Base-by-base conservation (phyloP, 2,797 vertebrate species). In the Petrocephalus sullivani region DNA sequence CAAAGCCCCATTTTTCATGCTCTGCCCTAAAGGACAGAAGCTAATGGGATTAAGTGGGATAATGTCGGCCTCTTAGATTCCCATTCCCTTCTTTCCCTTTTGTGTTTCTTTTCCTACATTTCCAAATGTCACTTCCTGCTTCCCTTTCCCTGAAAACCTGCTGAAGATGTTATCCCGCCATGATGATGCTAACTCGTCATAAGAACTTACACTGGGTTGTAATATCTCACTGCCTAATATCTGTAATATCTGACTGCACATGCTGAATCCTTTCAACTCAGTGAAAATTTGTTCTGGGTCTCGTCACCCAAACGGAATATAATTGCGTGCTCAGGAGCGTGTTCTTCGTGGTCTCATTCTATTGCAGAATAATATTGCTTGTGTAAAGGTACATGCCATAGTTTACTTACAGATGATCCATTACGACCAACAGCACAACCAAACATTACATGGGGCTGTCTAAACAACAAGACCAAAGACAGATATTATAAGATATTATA, bases 111-210 rank as follows among this genome's bases (percentile, higher is more conserved):
- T 91, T 93, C 91, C 89, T 91, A 91, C 94, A 90, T 93, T 93
- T 91, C 90, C 91, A 89, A 49, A 87, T 91, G 8, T 88, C 90
- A 88, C 87, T 89, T 89, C 95, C 94, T 94, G 90, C 92, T 91
- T 94, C 94, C 95, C 95, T 95, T 97, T 95, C 93, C 95, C 95
- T 93, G 97, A 95, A 95, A 96, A 96, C 91, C 94, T 96, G 81
- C 93, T 97, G 92, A 95, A 97, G 96, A 0, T 82, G 88, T 37
- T 89, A 51, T 51, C n/a, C 23, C 67, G 58, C 21, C 8, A 46
- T 46, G n/a, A 21, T 37, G 33, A 85, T 56, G 9, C 33, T 78
- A 78, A 19, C 16, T 46, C 19, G 16, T 61, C n/a, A 12, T 12
- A 53, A 9, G 46, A 16, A 64, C n/a, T 10, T 28, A 21, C 60